Evolutionary conservation across 2,888 invertebrate genomes (phyloP), one percentile per base, ranked within the genome.

Genomic region (Melipona beecheii): DNA sequence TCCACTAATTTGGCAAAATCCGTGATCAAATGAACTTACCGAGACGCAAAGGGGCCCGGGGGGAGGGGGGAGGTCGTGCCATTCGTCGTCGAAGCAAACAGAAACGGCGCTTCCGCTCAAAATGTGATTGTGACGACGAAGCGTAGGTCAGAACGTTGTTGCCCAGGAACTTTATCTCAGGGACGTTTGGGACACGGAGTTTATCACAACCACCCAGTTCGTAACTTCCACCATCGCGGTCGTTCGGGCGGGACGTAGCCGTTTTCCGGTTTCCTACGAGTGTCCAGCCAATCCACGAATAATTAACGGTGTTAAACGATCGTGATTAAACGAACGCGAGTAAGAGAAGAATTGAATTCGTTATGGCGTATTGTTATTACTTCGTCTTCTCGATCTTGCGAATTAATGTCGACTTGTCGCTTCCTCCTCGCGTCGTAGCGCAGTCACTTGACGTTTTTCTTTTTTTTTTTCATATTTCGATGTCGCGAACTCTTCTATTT

Each of bases 81-180:
- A 88, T 49, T 85, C 80, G 50, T 89, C 87, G 60, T 89, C 75
- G 72, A 90, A 90, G 72, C 91, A 91, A 72, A 90, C 86, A 19
- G 88, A 86, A 62, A 90, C 86, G 56, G 76, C 79, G 68, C 87
- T 89, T 31, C 92, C 90, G 43, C 85, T 87, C 64, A 93, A 72
- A 65, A 87, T 75, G 85, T 90, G 93, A 66, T 91, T 92, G 24
- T 79, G 79, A 43, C 89, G 75, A 81, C 93, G n/a, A 93, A 27
- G 83, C 85, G 81, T 90, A 93, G 56, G 86, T 88, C 64, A 93
- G 88, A 56, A 92, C 84, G 54, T 90, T 88, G 70, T 85, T 86
- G 6, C 80, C 43, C 70, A 9, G 89, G 89, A 52, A 93, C 92
- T 50, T 64, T 78, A 64, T 91, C 89, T 5, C 92, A 91, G 3